Percentiles rank a stretch among this genome's conserved stretches.
Conservation (phyloP, 2,888 invertebrate species). For the Crioceris asparagi region DNA sequence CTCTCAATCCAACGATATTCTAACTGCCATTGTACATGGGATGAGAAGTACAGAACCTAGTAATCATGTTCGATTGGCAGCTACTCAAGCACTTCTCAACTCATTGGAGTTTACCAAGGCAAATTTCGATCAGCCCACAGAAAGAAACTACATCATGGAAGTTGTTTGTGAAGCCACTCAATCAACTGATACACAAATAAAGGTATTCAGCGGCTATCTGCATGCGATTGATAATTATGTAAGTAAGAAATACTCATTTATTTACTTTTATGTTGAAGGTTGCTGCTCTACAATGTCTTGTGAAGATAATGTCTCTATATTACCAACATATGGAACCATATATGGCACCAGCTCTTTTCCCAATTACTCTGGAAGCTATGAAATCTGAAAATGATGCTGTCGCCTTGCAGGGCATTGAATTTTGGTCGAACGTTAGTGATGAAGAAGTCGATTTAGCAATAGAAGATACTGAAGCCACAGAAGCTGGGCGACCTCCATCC, state of each 20-base stretch:
- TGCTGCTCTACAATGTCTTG: slow-evolving; percentile 94
- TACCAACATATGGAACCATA: slow-evolving; percentile 99
- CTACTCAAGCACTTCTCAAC: slow-evolving; percentile 92
- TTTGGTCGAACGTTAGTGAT: slow-evolving; percentile 99
- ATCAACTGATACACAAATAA: slow-evolving; percentile 76
- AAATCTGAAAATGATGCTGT: slow-evolving; percentile 93
- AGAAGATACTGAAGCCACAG: slow-evolving; percentile 88
- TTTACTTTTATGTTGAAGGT: too few relatives aligned
- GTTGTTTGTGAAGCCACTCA: slow-evolving; percentile 97
- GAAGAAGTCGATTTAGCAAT: slow-evolving; percentile 95
- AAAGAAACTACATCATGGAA: slow-evolving; percentile 99
- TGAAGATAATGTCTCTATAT: slow-evolving; percentile 94
- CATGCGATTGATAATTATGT: slow-evolving; percentile 5
- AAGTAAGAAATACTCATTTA: slow-evolving; percentile 5
- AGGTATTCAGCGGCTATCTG: too few relatives aligned
- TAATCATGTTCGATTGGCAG: slow-evolving; percentile 89
- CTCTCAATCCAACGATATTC: slow-evolving; percentile 87
- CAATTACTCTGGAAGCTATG: slow-evolving; percentile 98
- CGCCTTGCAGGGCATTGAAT: slow-evolving; percentile 96
- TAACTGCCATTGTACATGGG: slow-evolving; percentile 86
- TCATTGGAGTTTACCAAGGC: slow-evolving; percentile 97
- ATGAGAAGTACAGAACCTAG: slow-evolving; percentile 93
- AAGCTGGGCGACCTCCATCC: slow-evolving; percentile 86
- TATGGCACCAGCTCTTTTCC: slow-evolving; percentile 96
- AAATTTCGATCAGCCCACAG: slow-evolving; percentile 95